Conservation (phyloP, 2,888 invertebrate genomes). For the Orchesellides sinensis region DNA sequence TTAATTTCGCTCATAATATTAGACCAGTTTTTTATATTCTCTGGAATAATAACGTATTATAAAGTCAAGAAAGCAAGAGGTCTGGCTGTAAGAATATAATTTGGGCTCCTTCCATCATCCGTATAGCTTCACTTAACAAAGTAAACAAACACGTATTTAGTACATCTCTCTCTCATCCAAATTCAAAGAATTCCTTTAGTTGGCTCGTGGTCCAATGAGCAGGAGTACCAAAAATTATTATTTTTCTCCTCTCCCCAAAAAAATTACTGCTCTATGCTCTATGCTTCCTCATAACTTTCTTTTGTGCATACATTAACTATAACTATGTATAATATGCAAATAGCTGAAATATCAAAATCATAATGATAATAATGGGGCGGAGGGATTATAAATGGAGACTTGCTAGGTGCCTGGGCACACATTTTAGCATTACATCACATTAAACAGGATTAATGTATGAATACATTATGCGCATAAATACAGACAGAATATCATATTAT, state of each 20-base stretch:
- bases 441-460: constrained; percentile 55
- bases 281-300: too few species aligned
- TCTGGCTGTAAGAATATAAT: too few species aligned
- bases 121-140: constrained; percentile 1
- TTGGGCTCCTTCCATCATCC: constrained; percentile 2
- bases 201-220: constrained; percentile 17
- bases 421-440: constrained; percentile 71
- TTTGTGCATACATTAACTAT: neutral
- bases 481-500: too few species aligned
- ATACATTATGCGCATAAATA: neutral
- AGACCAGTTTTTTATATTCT: constrained; percentile 29
- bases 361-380: constrained; percentile 67
- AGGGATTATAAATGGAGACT: constrained; percentile 69
- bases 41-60: constrained; percentile 1
- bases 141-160: constrained; percentile 40
- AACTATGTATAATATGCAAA: neutral
- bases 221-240: too few species aligned
- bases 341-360: neutral
- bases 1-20: constrained; percentile 72
- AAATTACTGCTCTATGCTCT: too few species aligned
- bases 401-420: constrained; percentile 68
- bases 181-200: neutral
- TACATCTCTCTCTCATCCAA: neutral
- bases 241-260: too few species aligned
- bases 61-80: constrained; percentile 31